Evolutionary conservation across 2,113 vertebrate species (phyloP), one percentile per base, ranked within the genome.

Genomic region (Zosterops borbonicus): DNA sequence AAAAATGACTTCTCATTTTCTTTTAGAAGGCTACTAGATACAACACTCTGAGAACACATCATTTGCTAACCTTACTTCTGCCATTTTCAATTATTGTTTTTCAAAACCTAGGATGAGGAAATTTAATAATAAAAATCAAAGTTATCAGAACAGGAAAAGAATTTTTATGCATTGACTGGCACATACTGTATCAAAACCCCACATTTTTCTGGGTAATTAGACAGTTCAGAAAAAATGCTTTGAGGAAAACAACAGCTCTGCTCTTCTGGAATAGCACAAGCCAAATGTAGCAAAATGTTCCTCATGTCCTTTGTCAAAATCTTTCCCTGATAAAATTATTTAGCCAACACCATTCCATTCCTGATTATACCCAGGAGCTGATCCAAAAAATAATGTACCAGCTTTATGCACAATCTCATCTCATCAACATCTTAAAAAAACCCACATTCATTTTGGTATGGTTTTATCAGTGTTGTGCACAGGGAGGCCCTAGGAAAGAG

Each of bases 301-400:
- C 18, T 81, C 39, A 14, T 18, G 28, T 76, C 37, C 47, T 88
- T 92, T 80, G 50, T 86, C 79, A 94, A 85, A 90, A 88, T 63
- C 47, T 69, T 92, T 62, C 59, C 42, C 78, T 79, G 84, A 91
- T 91, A 87, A 94, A 92, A 81, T 59, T 84, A 89, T 86, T 95
- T 77, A 91, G 76, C 52, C 64, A 93, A 63, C 86, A 89, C 60
- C 87, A 93, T 90, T 92, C 73, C 73, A 93, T 42, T 47, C 67
- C 76, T 78, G 80, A 91, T 95, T 91, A 87, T 70, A 81, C 47
- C 76, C 89, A 95, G 73, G 86, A 95, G 29, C 11, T 55, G 71
- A 75, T 92, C 91, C 89, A 93, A 95, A 92, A 93, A 19, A 23
- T 11, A 82, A 90, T 24, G 67, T 94, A 87, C 63, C 62, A 92